phyloP scores from a whole-genome alignment of 2,797 vertebrate genomes.

The Galago senegalensis region DNA sequence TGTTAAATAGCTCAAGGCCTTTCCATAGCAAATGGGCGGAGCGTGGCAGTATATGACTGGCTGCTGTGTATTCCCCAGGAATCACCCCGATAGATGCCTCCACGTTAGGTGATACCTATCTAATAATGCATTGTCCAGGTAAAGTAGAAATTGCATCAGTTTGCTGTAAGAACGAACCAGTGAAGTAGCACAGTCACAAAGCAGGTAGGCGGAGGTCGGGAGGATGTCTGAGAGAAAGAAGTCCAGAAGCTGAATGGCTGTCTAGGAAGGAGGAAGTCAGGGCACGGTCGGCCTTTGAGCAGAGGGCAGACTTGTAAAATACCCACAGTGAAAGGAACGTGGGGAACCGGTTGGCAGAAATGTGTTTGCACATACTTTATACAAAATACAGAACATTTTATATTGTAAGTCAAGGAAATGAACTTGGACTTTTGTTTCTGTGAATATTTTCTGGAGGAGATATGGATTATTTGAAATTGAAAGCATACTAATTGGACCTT shows the following conservation, averaged over 20 bases:
- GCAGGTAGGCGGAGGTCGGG: constrained; percentile 64
- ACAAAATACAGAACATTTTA: constrained; percentile 16
- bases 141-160: background rate
- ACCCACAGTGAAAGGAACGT: background rate
- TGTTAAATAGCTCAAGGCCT: constrained; percentile 73
- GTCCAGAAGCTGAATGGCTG: background rate
- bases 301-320: background rate
- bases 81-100: background rate
- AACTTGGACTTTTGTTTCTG: constrained; percentile 55
- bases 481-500: constrained; percentile 77
- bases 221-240: constrained; percentile 56
- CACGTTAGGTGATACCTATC: background rate
- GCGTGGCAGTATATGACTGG: constrained; percentile 54
- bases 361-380: constrained; percentile 34
- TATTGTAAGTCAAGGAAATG: constrained; percentile 51
- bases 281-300: background rate
- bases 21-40: constrained; percentile 64
- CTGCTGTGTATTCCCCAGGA: constrained; percentile 59
- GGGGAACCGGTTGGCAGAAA: constrained; percentile 24
- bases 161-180: background rate
- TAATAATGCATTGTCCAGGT: background rate
- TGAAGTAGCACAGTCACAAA: constrained; percentile 26
- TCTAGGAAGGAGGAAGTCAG: background rate
- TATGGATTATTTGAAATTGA: constrained; percentile 69
- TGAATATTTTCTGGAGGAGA: constrained; percentile 54